These are phyloP conservation scores for Conopomorpha cramerella DNA, from an alignment of 1,140 invertebrate genomes.

Conservation along the genomic window DNA sequence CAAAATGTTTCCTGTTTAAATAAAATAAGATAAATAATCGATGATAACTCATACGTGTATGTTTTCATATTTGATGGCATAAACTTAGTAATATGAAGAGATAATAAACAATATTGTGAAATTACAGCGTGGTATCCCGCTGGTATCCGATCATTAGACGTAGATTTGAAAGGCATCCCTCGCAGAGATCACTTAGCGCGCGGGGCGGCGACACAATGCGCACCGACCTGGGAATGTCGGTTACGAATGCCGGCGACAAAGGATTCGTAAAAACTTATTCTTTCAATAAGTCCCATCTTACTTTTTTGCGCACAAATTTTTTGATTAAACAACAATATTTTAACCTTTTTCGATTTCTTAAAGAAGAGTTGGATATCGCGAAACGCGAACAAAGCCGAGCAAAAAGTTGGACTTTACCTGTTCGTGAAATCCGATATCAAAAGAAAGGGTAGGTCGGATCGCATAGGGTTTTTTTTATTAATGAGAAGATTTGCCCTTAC, in stretches of 20 bases:
- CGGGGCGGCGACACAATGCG: conserved; percentile 26
- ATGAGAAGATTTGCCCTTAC: conserved; percentile 22
- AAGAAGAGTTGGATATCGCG: conserved; percentile 51
- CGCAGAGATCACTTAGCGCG: background rate
- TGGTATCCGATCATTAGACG: conserved; percentile 47
- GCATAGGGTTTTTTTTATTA: conserved; percentile 35
- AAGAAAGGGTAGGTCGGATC: conserved; percentile 50
- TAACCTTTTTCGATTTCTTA: conserved; percentile 26
- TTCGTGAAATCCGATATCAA: conserved; percentile 51
- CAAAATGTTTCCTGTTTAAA: no score
- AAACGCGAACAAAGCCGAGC: conserved; percentile 38
- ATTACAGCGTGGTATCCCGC: conserved; percentile 41
- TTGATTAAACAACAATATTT: conserved; percentile 45
- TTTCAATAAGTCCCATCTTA: conserved; percentile 29
- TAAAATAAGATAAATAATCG: conserved; percentile 3
- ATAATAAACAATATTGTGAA: conserved; percentile 45
- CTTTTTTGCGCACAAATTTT: conserved; percentile 40
- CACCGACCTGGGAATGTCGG: conserved; percentile 48
- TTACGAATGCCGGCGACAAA: conserved; percentile 42
- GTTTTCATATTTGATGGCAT: conserved; percentile 17
- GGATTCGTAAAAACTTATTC: conserved; percentile 44
- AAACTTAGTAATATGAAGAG: no score
- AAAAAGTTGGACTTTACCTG: conserved; percentile 54
- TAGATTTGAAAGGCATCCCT: conserved; percentile 20
- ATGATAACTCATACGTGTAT: conserved; percentile 18